Evolutionary conservation across 2,797 vertebrate genomes (phyloP).

Genomic region (Xenentodon cancila): DNA sequence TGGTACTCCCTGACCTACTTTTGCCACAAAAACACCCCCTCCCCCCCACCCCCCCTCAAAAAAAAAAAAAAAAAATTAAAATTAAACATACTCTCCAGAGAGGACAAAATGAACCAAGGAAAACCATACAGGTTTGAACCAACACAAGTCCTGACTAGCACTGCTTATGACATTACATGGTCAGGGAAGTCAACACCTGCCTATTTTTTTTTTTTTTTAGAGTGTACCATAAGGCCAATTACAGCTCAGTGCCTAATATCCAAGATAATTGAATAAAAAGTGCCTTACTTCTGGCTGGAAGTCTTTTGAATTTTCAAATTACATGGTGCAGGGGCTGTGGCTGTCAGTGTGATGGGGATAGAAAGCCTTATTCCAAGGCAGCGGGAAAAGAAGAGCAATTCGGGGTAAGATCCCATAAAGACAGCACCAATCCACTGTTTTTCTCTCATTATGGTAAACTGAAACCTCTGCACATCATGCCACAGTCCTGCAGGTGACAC

Average conservation of each 20-base stretch:
- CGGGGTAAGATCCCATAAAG: constrained; percentile 69
- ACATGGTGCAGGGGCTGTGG: constrained; percentile 45
- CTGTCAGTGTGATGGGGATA: constrained; percentile 62
- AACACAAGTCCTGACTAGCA: constrained; percentile 48
- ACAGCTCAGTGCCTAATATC: constrained; percentile 59
- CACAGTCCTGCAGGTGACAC: constrained; percentile 82
- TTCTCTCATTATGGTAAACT: constrained; percentile 65
- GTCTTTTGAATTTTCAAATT: constrained; percentile 44
- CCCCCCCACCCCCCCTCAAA: too few relatives aligned
- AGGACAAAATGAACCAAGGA: constrained; percentile 47
- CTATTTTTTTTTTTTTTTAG: constrained; percentile 37
- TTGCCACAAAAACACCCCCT: constrained; percentile 42
- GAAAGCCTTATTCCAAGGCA: constrained; percentile 69
- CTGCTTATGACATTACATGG: constrained; percentile 36
- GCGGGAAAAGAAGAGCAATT: constrained; percentile 71
- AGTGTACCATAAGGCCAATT: constrained; percentile 48
- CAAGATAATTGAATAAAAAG: constrained; percentile 61
- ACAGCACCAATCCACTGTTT: constrained; percentile 80
- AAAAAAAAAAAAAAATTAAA: background rate
- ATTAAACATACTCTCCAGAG: constrained; percentile 9
- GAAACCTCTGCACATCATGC: constrained; percentile 72
- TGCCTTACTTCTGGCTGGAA: constrained; percentile 67
- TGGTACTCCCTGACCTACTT: constrained; percentile 33
- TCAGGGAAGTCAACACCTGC: constrained; percentile 34
- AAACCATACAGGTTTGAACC: constrained; percentile 40